A percentile compares a stretch with the other conserved stretches of the same genome.
phyloP scores from a whole-genome alignment of 2,797 vertebrate species.

The Neopelma chrysocephalum region DNA sequence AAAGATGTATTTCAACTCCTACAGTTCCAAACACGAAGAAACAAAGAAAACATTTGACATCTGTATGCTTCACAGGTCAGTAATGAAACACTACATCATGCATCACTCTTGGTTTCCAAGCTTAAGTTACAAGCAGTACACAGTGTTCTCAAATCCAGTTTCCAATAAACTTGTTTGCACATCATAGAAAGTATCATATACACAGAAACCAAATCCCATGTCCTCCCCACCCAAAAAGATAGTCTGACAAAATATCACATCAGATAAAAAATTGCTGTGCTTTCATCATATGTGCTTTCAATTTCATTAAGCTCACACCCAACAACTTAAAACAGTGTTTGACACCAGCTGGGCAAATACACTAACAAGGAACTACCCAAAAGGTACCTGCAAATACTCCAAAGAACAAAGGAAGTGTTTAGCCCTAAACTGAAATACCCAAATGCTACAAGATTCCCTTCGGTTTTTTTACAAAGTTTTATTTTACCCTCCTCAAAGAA shows the following conservation, averaged over 20 bases:
- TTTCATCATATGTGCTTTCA: neutral
- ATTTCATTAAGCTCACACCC: neutral
- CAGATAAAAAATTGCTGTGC: neutral
- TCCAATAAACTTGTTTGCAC: neutral
- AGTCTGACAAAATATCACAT: neutral
- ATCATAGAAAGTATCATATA: neutral
- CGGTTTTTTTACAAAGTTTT: neutral
- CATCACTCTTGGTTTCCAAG: neutral
- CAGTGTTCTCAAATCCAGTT: neutral
- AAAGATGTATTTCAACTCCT: neutral
- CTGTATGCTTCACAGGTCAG: neutral
- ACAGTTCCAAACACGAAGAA: neutral
- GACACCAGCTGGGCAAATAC: neutral
- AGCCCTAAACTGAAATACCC: neutral
- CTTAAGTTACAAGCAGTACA: neutral
- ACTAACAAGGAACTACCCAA: neutral
- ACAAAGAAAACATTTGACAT: neutral
- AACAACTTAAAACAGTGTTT: neutral
- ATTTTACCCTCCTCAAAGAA: neutral
- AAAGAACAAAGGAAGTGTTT: neutral
- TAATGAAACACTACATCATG: neutral
- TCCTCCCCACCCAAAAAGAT: neutral
- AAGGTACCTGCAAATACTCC: neutral
- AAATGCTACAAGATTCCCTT: neutral
- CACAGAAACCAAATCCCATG: neutral